Evolutionary conservation across 53 echinoderm and acorn worm species (phyloP), one percentile per base, ranked within the genome.

Genomic region (Paracentrotus lividus): DNA sequence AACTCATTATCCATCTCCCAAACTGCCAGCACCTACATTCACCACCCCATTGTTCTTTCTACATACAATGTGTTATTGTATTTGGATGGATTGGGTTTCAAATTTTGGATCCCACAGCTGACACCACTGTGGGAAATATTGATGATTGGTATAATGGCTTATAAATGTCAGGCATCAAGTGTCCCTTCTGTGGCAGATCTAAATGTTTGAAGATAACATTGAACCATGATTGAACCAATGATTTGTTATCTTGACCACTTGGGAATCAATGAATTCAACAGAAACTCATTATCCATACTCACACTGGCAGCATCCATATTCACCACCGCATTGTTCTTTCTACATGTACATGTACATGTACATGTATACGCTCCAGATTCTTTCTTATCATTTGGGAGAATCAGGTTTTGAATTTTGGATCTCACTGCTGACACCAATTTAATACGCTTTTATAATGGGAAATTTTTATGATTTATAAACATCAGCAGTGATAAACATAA

Each of bases 1-100:
- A 40, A 12, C 76, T 76, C 76, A 76, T 76, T 76, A 76, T 76
- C 76, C 76, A 76, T 76, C 76, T 76, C 38, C 76, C 59, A 23
- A 4, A 0, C n/a, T n/a, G 68, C 20, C 9, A 12, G 75, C 40
- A 76, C 10, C 76, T 16, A 36, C 36, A 69, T 34, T 12, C 32
- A 33, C 0, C 40, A 75, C 40, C 64, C 16, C 9, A 10, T 64
- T 31, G 64, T 64, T 67, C 34, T 32, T 67, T 4, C 7, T 32
- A 10, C 31, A 67, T 33, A 0, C 8, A 12, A 14, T 33, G 69
- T 69, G 16, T n/a, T n/a, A n/a, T n/a, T n/a, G n/a, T n/a, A n/a
- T n/a, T n/a, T n/a, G n/a, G n/a, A n/a, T n/a, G n/a, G n/a, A n/a
- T n/a, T n/a, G n/a, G n/a, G n/a, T n/a, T n/a, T n/a, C n/a, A n/a